Percentiles rank a stretch among this genome's conserved stretches.
Conservation (phyloP, 2,113 vertebrate genomes). For the Enhydra lutris region DNA sequence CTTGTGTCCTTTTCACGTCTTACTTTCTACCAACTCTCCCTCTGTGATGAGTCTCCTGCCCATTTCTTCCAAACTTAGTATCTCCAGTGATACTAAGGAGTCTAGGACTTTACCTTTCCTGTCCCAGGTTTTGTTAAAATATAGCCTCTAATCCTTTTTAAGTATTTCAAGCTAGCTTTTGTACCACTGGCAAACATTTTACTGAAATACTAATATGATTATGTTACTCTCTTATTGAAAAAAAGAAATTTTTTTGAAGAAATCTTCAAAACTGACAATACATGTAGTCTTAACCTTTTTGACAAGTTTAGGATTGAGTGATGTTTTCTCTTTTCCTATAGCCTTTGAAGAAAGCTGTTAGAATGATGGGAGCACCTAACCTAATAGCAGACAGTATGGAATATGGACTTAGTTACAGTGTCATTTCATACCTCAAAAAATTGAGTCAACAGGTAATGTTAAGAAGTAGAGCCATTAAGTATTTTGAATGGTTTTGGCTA, state of each 20-base stretch:
- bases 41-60: background rate
- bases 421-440: conserved; percentile 98
- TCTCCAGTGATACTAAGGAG: background rate
- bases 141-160: background rate
- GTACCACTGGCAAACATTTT: conserved; percentile 19
- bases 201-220: conserved; percentile 7
- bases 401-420: conserved; percentile 97
- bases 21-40: background rate
- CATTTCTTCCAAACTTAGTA: background rate
- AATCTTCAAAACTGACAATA: conserved; percentile 1
- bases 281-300: background rate
- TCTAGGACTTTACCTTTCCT: background rate
- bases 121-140: background rate
- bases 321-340: conserved; percentile 69
- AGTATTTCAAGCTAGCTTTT: background rate
- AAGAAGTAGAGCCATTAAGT: conserved; percentile 54
- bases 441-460: conserved; percentile 96
- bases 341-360: conserved; percentile 95
- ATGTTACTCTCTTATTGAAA: background rate
- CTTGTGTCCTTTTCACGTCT: background rate
- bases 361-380: conserved; percentile 98
- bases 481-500: conserved; percentile 32
- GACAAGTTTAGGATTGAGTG: conserved; percentile 21
- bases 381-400: conserved; percentile 97
- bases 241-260: background rate